A percentile compares a stretch with the other conserved stretches of the same genome.
phyloP scores from a whole-genome alignment of 2,888 invertebrate species.

The Morpho deidamia region DNA sequence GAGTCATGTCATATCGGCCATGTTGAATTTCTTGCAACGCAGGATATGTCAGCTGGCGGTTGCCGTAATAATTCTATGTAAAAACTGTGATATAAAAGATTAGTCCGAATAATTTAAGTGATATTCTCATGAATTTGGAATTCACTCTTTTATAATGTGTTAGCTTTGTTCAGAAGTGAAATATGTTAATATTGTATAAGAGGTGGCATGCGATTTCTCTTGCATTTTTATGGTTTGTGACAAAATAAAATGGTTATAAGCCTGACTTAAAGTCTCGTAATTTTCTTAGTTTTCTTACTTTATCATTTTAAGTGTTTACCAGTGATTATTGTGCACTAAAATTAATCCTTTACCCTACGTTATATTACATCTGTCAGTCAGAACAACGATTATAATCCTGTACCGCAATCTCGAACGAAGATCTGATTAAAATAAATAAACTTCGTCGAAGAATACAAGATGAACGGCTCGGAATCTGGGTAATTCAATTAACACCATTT shows the following conservation, averaged over 20 bases:
- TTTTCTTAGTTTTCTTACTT: constrained; percentile 53
- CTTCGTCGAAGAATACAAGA: constrained; percentile 52
- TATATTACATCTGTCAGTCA: constrained; percentile 49
- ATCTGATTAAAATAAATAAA: constrained; percentile 33
- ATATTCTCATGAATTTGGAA: constrained; percentile 34
- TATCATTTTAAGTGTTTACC: constrained; percentile 54
- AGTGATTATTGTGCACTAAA: constrained; percentile 48
- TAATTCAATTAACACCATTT: constrained; percentile 52
- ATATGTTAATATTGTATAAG: constrained; percentile 65
- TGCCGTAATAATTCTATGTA: constrained; percentile 60
- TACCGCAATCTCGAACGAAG: constrained; percentile 38
- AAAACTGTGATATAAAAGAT: constrained; percentile 55
- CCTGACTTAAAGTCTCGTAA: constrained; percentile 47
- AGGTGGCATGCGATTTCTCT: constrained; percentile 73
- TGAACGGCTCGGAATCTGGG: constrained; percentile 90
- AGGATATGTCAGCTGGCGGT: constrained; percentile 78
- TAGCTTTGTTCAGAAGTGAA: constrained; percentile 47
- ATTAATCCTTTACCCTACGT: constrained; percentile 37
- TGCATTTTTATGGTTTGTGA: constrained; percentile 74
- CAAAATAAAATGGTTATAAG: constrained; percentile 64
- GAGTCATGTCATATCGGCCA: constrained; percentile 53
- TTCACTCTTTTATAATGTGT: constrained; percentile 34
- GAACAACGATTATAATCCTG: constrained; percentile 38
- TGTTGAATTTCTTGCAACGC: constrained; percentile 77
- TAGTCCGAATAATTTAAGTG: constrained; percentile 41